These are phyloP conservation scores for Nymphalis c-album DNA, from an alignment of 2,888 invertebrate species.

Conservation along the genomic window DNA sequence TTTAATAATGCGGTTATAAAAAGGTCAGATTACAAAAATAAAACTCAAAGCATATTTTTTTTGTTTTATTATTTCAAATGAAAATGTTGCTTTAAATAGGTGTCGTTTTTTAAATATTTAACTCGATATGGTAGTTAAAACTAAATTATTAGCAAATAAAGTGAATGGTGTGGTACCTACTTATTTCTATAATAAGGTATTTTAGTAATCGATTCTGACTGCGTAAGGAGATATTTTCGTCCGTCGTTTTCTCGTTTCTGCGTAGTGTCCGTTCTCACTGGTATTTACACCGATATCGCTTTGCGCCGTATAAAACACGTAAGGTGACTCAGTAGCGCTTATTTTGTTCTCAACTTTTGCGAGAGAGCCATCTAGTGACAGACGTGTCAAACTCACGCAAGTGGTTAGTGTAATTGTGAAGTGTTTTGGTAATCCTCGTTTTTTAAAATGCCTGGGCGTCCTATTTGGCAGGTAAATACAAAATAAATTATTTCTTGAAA, in stretches of 20 bases:
- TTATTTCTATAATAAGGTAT: conserved; percentile 49
- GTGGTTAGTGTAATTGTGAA: conserved; percentile 59
- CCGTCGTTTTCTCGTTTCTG: conserved; percentile 66
- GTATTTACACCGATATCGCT: conserved; percentile 68
- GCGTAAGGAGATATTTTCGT: conserved; percentile 75
- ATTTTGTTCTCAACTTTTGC: conserved; percentile 77
- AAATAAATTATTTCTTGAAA: neutral
- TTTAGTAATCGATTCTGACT: conserved; percentile 53
- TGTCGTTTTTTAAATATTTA: neutral
- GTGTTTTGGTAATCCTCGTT: conserved; percentile 52
- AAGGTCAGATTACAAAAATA: conserved; percentile 20
- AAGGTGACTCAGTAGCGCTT: conserved; percentile 74
- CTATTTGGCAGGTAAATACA: conserved; percentile 85
- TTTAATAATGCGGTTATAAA: conserved; percentile 22
- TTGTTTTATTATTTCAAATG: neutral
- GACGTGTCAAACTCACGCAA: conserved; percentile 58
- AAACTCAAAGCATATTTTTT: neutral
- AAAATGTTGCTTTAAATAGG: neutral
- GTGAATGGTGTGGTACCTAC: conserved; percentile 36
- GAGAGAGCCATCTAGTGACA: conserved; percentile 79
- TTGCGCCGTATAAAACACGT: conserved; percentile 78
- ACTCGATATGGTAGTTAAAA: neutral
- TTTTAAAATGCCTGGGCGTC: conserved; percentile 87
- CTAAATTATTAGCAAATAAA: neutral
- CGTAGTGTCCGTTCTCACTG: conserved; percentile 72